Conservation (phyloP, 2,797 vertebrate genomes). For the Dipus sagitta region DNA sequence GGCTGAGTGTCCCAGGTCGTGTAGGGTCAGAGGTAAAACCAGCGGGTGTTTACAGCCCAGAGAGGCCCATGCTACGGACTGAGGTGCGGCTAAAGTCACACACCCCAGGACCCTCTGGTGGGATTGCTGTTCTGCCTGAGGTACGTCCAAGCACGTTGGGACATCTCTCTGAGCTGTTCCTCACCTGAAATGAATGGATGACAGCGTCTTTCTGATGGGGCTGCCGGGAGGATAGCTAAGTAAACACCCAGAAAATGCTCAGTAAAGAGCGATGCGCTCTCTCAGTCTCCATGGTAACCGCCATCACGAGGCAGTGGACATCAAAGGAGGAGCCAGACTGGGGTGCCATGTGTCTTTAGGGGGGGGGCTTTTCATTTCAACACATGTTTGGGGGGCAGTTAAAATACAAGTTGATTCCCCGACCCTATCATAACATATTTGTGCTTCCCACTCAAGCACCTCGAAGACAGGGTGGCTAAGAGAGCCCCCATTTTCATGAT, state of each 20-base stretch:
- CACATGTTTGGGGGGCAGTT: background rate
- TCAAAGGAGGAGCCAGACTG: background rate
- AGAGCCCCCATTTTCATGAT: background rate
- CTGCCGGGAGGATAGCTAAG: background rate
- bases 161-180: background rate
- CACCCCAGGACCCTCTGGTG: background rate
- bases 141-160: background rate
- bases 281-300: background rate
- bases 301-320: accelerated
- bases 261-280: background rate
- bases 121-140: background rate
- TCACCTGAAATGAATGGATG: background rate
- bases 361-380: background rate
- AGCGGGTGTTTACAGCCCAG: accelerated
- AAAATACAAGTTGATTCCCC: background rate
- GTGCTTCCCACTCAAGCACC: background rate
- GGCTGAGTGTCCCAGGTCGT: background rate
- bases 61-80: too few species aligned
- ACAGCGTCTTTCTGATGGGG: too few species aligned
- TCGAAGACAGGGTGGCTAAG: background rate
- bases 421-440: background rate
- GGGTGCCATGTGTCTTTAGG: background rate
- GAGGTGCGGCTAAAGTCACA: background rate
- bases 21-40: background rate
- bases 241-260: background rate